Base-by-base conservation (phyloP, 2,797 vertebrate genomes). In the Hipposideros larvatus region DNA sequence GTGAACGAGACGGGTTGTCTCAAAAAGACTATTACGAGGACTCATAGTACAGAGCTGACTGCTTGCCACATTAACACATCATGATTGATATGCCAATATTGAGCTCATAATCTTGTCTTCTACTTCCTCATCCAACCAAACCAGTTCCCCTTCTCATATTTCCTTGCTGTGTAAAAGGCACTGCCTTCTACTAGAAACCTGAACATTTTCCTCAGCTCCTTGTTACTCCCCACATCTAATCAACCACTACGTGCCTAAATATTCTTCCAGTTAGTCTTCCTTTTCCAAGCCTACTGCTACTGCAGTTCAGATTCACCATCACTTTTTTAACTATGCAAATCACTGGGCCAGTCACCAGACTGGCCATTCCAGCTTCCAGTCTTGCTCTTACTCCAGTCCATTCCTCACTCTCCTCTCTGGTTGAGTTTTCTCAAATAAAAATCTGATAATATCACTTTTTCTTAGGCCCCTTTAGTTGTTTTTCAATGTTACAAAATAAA, bases 401-500 rank as follows among this genome's bases (percentile, higher is more conserved):
- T 79, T 79, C 41, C 37, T 89, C 11, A 31, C 37, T 14, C 34
- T 74, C 31, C 57, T 80, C 7, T 74, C 48, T 78, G 16, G 73
- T 48, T 71, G 41, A 65, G 5, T 24, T 87, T 70, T 41, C 61
- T 57, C 65, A 87, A 94, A 75, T 90, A 48, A 51, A 51, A 80
- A 59, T 31, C 26, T 90, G 68, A 53, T 59, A 73, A 59, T 71
- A 48, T 68, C 57, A 53, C 22, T 77, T 41, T 87, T 82, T 91
- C 73, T 87, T 87, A 87, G 22, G 82, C 77, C 0, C 1, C 18
- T 41, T 73, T 48, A 55, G 43, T 86, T 75, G 16, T 55, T 87
- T 94, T 48, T 80, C 22, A 53, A 16, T n/a, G 28, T 71, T 73
- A 77, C 11, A 71, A 86, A 80, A 68, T 63, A 79, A 92, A 96